A percentile compares a stretch with the other conserved stretches of the same genome.
phyloP scores from a whole-genome alignment of 2,797 vertebrate species.

The Megalops cyprinoides region DNA sequence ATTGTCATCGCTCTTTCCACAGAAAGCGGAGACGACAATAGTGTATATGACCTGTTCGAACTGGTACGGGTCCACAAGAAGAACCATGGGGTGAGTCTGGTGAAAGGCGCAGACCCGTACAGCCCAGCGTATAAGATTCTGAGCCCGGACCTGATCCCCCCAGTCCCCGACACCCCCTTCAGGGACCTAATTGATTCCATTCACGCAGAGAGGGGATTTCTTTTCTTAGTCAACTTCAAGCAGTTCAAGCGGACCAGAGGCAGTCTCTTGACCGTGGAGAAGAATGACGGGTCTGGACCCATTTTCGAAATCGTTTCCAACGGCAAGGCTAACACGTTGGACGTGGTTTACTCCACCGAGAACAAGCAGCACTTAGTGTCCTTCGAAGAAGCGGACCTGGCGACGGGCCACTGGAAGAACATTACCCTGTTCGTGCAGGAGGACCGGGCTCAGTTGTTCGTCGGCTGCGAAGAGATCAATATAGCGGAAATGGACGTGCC shows the following conservation, averaged over 20 bases:
- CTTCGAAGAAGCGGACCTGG: constrained; percentile 87
- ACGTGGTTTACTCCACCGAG: constrained; percentile 82
- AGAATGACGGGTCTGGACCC: constrained; percentile 83
- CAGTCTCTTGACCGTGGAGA: constrained; percentile 86
- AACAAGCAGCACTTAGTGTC: constrained; percentile 86
- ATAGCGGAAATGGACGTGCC: constrained; percentile 86
- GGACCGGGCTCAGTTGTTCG: constrained; percentile 88
- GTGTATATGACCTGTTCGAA: constrained; percentile 93
- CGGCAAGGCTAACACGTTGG: constrained; percentile 88
- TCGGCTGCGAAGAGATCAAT: constrained; percentile 93
- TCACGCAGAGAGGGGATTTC: constrained; percentile 89
- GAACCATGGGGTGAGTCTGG: constrained; percentile 82
- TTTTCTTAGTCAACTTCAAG: constrained; percentile 89
- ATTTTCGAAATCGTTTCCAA: constrained; percentile 93
- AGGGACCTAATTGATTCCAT: constrained; percentile 94
- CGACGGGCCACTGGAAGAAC: constrained; percentile 92
- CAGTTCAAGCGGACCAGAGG: constrained; percentile 88
- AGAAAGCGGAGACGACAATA: constrained; percentile 86
- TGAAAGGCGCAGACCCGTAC: constrained; percentile 87
- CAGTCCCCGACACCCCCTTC: constrained; percentile 84
- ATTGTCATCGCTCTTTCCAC: constrained; percentile 47
- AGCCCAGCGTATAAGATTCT: constrained; percentile 93
- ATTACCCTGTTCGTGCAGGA: constrained; percentile 95
- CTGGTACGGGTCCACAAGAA: constrained; percentile 78
- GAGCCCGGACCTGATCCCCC: constrained; percentile 87